Conservation (phyloP, 2,113 vertebrate species). For the Notarius lentiginosus region DNA sequence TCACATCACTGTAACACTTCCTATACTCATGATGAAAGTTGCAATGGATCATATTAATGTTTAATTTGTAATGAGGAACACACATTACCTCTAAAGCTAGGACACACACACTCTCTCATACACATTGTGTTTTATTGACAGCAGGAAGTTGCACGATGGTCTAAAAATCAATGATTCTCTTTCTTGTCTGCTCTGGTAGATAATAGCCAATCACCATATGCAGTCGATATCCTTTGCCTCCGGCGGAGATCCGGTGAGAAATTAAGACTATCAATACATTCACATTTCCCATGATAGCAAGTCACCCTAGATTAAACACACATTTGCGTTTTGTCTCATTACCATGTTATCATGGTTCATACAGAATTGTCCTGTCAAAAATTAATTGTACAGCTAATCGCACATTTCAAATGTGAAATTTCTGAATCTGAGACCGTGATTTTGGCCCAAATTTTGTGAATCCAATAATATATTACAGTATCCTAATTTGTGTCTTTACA, state of each 20-base stretch:
- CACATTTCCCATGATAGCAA: background rate
- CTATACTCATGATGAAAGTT: background rate
- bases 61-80: background rate
- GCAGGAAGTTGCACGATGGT: conserved; percentile 3
- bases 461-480: too few species aligned
- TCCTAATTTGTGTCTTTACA: too few species aligned
- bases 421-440: background rate
- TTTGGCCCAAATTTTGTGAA: background rate
- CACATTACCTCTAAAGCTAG: background rate
- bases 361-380: background rate
- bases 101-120: background rate
- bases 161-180: conserved; percentile 29
- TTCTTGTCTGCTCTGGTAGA: conserved; percentile 73
- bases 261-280: background rate
- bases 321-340: background rate
- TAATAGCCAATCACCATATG: conserved; percentile 99
- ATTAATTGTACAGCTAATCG: background rate
- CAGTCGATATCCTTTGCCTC: conserved; percentile 98
- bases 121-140: background rate
- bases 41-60: background rate
- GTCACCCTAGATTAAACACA: background rate
- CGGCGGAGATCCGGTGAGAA: conserved; percentile 92
- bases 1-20: background rate
- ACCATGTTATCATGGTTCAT: background rate
- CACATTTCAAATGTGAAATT: background rate